A percentile compares a stretch with the other conserved stretches of the same genome.
phyloP scores from a whole-genome alignment of 2,113 vertebrate genomes.

The Nipponia nippon region DNA sequence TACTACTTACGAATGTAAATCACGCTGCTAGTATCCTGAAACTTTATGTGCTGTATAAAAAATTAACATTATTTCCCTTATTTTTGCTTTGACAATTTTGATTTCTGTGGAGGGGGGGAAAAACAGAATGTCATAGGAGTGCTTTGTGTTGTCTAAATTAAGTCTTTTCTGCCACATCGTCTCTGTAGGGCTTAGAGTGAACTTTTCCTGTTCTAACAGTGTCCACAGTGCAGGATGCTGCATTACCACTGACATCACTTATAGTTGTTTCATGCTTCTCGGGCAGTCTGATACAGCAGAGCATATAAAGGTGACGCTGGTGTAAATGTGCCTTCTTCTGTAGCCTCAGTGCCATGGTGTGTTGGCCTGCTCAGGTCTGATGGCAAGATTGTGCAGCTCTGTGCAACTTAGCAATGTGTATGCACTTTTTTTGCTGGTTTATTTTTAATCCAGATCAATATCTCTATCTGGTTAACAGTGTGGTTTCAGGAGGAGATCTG shows the following conservation, averaged over 20 bases:
- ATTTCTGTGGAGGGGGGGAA: neutral
- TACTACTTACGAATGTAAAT: neutral
- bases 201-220: neutral
- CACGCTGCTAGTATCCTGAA: neutral
- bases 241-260: neutral
- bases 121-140: neutral
- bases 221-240: neutral
- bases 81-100: neutral
- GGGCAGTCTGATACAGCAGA: rapidly evolving
- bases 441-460: neutral
- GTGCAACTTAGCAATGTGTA: rapidly evolving
- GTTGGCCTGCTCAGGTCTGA: neutral
- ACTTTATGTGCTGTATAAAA: neutral
- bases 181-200: neutral
- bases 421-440: neutral
- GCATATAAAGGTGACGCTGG: rapidly evolving
- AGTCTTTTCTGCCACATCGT: rapidly evolving
- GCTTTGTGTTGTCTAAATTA: neutral
- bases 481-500: neutral
- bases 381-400: neutral
- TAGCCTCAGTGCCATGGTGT: neutral
- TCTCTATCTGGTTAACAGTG: neutral
- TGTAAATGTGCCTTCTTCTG: rapidly evolving
- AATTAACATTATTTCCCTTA: neutral
- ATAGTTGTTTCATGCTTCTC: neutral